Conservation (phyloP, 1,140 invertebrate species). For the Apis cerana region DNA sequence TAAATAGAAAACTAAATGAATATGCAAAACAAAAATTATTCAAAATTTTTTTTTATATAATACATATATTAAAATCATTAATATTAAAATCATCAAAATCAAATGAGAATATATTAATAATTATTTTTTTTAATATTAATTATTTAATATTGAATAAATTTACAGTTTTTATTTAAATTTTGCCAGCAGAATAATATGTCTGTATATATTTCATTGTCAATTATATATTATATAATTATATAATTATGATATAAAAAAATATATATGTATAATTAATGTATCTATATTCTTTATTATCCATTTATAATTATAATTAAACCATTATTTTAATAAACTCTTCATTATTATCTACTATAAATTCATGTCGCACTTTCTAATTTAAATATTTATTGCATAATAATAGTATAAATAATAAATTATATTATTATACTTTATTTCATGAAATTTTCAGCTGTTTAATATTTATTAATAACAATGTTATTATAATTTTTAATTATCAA, state of each 20-base stretch:
- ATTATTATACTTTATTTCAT: background rate
- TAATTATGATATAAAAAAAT: background rate
- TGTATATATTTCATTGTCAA: background rate
- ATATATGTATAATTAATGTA: background rate
- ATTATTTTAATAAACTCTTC: background rate
- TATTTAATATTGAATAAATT: background rate
- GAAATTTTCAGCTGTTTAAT: background rate
- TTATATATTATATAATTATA: background rate
- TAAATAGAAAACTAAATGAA: too few species aligned
- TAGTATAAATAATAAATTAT: background rate
- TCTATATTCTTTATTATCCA: background rate
- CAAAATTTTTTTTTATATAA: too few species aligned
- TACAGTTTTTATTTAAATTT: background rate
- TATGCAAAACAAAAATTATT: too few species aligned
- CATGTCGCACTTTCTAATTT: too few species aligned
- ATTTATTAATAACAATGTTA: background rate
- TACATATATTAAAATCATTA: too few species aligned
- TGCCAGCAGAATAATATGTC: background rate
- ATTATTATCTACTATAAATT: background rate
- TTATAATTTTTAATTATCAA: background rate
- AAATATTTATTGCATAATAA: background rate
- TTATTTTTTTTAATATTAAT: background rate
- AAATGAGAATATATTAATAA: too few species aligned
- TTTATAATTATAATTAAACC: background rate
- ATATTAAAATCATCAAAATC: too few species aligned